Conservation (phyloP, 1,140 invertebrate genomes). For the Globodera rostochiensis region DNA sequence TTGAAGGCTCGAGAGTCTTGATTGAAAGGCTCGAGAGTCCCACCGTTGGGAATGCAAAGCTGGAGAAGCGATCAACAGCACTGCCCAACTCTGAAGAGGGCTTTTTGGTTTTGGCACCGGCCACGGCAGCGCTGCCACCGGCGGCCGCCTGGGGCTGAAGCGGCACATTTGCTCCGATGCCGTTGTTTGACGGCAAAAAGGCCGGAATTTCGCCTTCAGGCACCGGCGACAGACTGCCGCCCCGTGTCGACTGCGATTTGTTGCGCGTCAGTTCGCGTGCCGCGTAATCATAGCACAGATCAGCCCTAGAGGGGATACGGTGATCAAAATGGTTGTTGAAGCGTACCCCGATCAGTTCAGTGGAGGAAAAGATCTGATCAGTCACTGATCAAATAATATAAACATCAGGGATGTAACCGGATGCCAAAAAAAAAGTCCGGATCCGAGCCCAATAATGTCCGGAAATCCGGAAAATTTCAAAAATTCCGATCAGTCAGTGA, state of each 20-base stretch:
- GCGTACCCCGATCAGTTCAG: too few relatives aligned
- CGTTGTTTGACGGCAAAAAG: constrained; percentile 20
- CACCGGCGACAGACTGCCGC: constrained; percentile 8
- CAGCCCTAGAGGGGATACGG: constrained; percentile 32
- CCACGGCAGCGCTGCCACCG: constrained; percentile 25
- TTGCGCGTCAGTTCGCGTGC: constrained; percentile 35
- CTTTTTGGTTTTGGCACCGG: constrained; percentile 32
- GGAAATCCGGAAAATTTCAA: too few relatives aligned
- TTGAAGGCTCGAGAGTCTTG: too few relatives aligned
- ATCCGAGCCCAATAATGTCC: too few relatives aligned
- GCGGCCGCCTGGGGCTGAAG: constrained; percentile 16
- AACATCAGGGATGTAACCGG: too few relatives aligned
- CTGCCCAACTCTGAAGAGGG: constrained; percentile 53
- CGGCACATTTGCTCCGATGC: constrained; percentile 2
- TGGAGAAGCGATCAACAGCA: constrained; percentile 55
- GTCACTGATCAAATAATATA: too few relatives aligned
- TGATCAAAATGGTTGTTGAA: too few relatives aligned
- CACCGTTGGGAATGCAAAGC: constrained; percentile 58
- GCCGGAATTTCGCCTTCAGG: constrained; percentile 16
- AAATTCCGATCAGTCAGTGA: too few relatives aligned
- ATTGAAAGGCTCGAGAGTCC: neutral
- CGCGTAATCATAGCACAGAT: constrained; percentile 31
- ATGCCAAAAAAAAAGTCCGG: too few relatives aligned
- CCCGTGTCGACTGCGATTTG: constrained; percentile 27
- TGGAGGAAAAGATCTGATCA: too few relatives aligned